phyloP scores from a whole-genome alignment of 2,888 invertebrate genomes.

The Eucriotettix oculatus region DNA sequence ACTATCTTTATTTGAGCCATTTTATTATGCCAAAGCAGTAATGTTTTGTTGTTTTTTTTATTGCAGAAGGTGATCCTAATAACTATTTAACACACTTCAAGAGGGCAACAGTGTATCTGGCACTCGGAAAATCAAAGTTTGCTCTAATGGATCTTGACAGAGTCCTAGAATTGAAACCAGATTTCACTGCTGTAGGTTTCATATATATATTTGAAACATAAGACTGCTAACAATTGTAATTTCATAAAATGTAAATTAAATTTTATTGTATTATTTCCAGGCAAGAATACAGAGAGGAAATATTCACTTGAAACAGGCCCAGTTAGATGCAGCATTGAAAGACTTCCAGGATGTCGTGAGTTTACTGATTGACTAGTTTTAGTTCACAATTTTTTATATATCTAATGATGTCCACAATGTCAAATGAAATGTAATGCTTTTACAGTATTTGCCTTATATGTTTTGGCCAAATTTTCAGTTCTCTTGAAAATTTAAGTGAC shows the following conservation, averaged over 20 bases:
- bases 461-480: too few relatives aligned
- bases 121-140: conserved; percentile 86
- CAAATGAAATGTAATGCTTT: too few relatives aligned
- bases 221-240: too few relatives aligned
- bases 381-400: too few relatives aligned
- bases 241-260: neutral
- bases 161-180: conserved; percentile 85
- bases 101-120: conserved; percentile 89
- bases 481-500: too few relatives aligned
- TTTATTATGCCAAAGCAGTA: too few relatives aligned
- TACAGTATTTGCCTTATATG: too few relatives aligned
- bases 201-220: too few relatives aligned
- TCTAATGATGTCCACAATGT: too few relatives aligned
- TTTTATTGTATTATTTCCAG: conserved; percentile 23
- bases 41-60: neutral
- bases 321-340: conserved; percentile 60
- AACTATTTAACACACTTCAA: conserved; percentile 95
- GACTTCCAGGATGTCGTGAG: conserved; percentile 79
- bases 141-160: conserved; percentile 86
- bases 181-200: conserved; percentile 72
- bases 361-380: too few relatives aligned
- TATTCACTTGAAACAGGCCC: conserved; percentile 78
- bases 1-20: too few relatives aligned
- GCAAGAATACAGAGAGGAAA: conserved; percentile 63
- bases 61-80: conserved; percentile 77